Conservation (phyloP, 2,113 vertebrate genomes). For the Anoplopoma fimbria region DNA sequence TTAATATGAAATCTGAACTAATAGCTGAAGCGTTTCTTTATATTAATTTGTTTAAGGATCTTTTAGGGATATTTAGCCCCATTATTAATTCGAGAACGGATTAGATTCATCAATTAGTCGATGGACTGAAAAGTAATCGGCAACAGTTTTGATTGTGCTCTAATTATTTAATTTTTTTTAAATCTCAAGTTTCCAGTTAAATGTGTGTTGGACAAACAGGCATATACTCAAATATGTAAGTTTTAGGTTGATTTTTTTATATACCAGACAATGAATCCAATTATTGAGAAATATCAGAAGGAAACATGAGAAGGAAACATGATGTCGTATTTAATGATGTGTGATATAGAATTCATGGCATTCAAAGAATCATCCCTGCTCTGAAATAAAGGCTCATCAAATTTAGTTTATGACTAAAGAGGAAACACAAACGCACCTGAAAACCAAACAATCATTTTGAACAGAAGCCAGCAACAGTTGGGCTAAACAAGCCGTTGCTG, state of each 20-base stretch:
- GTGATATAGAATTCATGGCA: slow-evolving; percentile 21
- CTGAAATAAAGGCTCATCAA: slow-evolving; percentile 25
- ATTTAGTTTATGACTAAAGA: slow-evolving; percentile 20
- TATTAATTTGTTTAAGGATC: background rate
- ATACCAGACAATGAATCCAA: background rate
- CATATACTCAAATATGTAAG: too few relatives aligned
- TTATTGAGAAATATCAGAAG: background rate
- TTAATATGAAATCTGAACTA: background rate
- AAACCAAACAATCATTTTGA: too few relatives aligned
- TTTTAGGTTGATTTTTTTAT: background rate
- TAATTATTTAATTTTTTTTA: too few relatives aligned
- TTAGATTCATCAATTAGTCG: background rate
- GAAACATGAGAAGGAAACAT: background rate
- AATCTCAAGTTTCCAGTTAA: too few relatives aligned
- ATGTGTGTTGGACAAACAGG: background rate
- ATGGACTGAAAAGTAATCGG: background rate
- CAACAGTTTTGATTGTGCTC: background rate
- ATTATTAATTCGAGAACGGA: background rate
- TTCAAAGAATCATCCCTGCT: background rate
- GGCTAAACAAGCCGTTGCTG: slow-evolving; percentile 44
- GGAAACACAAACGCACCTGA: background rate
- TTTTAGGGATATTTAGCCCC: background rate
- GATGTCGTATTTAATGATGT: background rate
- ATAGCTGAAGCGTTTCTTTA: background rate
- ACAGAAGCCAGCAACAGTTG: slow-evolving; percentile 26